Base-by-base conservation (phyloP, 2,888 invertebrate genomes). In the Callimorpha dominula region DNA sequence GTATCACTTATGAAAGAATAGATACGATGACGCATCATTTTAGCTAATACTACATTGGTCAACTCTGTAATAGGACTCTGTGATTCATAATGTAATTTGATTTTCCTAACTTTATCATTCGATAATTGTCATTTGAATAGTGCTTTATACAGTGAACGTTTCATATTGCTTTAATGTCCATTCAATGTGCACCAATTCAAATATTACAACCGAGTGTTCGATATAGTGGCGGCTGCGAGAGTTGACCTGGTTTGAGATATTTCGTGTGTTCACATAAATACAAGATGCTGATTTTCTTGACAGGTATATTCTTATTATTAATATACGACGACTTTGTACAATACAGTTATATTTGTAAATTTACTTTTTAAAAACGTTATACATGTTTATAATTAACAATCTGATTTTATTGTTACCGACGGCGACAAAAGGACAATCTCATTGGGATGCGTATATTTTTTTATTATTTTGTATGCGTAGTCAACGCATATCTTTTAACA, bases 21-120 rank as follows among this genome's bases (percentile, higher is more conserved):
- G 60, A 60, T 84, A 85, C 80, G 76, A 82, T 93, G 93, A 92
- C 92, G 88, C 93, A 93, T 89, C 86, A 82, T 84, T 85, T 90
- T 90, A 84, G 88, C 87, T 86, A 90, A 91, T 86, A 88, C 86
- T 85, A 86, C 86, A 85, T 91, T 91, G 93, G 91, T 91, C 91
- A 92, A 89, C 83, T 31, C 31, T 86, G 90, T 90, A 92, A 91
- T 90, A 90, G 87, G 90, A 92, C 87, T 80, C 72, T 80, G 81
- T 93, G 93, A 93, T 88, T 93, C 93, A 93, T 88, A 80, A 69
- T 74, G 76, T 68, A 73, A 74, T 78, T 76, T 76, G 79, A 85
- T 87, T 85, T 88, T 85, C 87, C 80, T 82, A 88, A 88, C 85
- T 84, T 84, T 88, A 85, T 88, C 84, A 80, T 72, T 80, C 80